Base-by-base conservation (phyloP, 2,113 vertebrate species). In the Paracanthobrama guichenoti region DNA sequence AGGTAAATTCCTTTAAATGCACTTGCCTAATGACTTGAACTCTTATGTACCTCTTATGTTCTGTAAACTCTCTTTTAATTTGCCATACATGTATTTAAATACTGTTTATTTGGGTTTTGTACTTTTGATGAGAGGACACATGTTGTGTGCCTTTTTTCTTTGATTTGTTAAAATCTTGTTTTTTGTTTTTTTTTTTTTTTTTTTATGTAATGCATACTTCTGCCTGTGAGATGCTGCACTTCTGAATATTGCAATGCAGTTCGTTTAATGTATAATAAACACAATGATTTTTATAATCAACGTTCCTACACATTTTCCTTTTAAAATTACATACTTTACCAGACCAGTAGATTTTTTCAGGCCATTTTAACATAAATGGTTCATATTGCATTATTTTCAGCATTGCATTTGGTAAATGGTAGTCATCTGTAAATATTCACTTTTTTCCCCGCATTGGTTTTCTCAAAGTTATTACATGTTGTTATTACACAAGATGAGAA, bases 21-120 rank as follows among this genome's bases (percentile, higher is more conserved):
- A 24, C 66, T 62, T 64, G 60, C 26, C n/a, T 82, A 20, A 79
- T 83, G 66, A 83, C 85, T 83, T 83, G 75, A 86, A 86, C 26
- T 55, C 57, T 79, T 62, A 6, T 55, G 26, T 31, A 64, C 22
- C 67, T 72, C 22, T 46, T 44, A 73, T 46, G 22, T 73, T 28
- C 8, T 74, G 24, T 26, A 62, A 24, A 46, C 31, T 69, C 3
- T 20, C 6, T 20, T 64, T 55, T 72, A 3, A 77, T 74, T 64
- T 64, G 76, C 75, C 48, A 35, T 6, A 20, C 22, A 55, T 48
- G 53, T 62, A 79, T 55, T 53, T 55, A 53, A 87, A 75, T 59
- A 53, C 76, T 11, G 59, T 81, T 42, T 87, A 35, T 22, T 28
- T 50, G 26, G 31, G 44, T 31, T 57, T 53, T 64, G 20, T 86